Percentiles rank a stretch among this genome's conserved stretches.
Conservation (phyloP, 2,113 vertebrate species). For the Aythya baeri region DNA sequence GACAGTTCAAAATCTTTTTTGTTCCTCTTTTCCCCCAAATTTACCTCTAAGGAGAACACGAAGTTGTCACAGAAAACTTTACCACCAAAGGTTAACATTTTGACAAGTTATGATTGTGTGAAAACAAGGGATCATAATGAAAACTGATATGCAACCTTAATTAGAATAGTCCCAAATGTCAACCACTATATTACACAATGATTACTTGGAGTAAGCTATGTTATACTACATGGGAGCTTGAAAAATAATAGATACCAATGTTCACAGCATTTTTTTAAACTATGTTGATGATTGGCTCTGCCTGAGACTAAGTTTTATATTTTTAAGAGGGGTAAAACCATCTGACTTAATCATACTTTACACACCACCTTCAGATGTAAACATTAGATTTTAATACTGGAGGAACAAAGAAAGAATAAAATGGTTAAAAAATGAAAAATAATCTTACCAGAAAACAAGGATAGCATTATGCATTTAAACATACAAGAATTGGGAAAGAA, state of each 20-base stretch:
- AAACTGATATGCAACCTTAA: conserved; percentile 38
- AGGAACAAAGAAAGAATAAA: conserved; percentile 27
- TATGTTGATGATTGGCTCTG: neutral
- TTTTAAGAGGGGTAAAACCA: conserved; percentile 56
- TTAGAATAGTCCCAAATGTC: conserved; percentile 41
- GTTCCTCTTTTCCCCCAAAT: neutral
- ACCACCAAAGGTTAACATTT: conserved; percentile 13
- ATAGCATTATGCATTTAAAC: conserved; percentile 29
- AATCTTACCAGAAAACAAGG: neutral
- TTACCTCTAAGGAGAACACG: neutral
- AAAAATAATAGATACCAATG: neutral
- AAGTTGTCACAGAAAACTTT: neutral
- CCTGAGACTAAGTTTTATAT: conserved; percentile 52
- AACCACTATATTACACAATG: conserved; percentile 44
- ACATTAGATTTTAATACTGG: conserved; percentile 59
- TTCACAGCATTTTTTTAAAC: neutral
- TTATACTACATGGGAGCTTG: neutral
- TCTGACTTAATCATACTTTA: conserved; percentile 55
- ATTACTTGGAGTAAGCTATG: conserved; percentile 25
- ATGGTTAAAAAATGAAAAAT: conserved; percentile 48
- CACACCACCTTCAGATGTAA: conserved; percentile 20
- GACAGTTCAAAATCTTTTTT: neutral
- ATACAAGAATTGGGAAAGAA: neutral
- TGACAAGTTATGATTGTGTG: conserved; percentile 32
- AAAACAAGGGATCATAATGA: conserved; percentile 48